Base-by-base conservation (phyloP, 1,140 invertebrate genomes). In the Drosophila sechellia region DNA sequence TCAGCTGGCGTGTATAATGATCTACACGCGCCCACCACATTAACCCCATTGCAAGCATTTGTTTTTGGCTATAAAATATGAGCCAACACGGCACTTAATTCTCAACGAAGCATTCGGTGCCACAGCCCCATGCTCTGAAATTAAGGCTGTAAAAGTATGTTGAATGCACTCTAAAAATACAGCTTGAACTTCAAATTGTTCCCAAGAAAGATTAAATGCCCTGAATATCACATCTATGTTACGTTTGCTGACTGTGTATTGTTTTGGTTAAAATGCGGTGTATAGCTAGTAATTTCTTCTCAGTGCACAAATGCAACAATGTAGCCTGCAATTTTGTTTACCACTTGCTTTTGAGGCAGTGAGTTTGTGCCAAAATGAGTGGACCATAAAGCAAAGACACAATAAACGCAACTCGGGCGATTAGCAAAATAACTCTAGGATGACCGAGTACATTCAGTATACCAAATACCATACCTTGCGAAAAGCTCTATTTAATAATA, bases 321-420 rank as follows among this genome's bases (percentile, higher is more conserved):
- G 63, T 77, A 78, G 68, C 31, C 15, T 10, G 34, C 65, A 42
- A 39, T 60, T 69, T 48, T 35, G 37, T 20, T 45, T 37, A 0
- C 13, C 20, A 20, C 11, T 20, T 35, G n/a, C n/a, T 17, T 37
- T 22, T 49, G 58, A 54, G 27, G 48, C 25, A 22, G 34, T 17
- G 49, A 49, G 63, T 22, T 49, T 72, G 77, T 78, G 75, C 76
- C 68, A 60, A 78, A 78, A 72, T 46, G 73, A 75, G 84, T 81
- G 84, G 65, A 45, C 72, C 85, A 89, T 90, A 84, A 89, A 90
- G 61, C 65, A 78, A 84, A 84, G 77, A 90, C 64, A 89, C 85
- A 90, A 89, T 90, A 84, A 89, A 85, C 79, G 65, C 57, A 45
- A 37, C 72, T 72, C 61, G 68, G 56, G 20, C 58, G 65, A 85